Conservation (phyloP, 2,888 invertebrate species). For the Nesidiocoris tenuis region DNA sequence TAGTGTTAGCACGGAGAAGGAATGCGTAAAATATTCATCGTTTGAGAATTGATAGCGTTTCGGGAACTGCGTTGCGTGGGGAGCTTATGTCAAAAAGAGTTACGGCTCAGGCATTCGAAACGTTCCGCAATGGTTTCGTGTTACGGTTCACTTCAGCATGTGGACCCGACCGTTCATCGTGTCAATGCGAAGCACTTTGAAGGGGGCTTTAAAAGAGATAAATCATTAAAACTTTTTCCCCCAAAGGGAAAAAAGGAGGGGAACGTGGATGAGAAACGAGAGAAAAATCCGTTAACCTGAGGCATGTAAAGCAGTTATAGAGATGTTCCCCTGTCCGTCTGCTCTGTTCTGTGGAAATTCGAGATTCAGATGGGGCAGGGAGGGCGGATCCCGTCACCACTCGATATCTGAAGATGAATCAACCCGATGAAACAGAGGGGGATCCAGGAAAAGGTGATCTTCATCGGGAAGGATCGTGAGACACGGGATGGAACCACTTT, state of each 20-base stretch:
- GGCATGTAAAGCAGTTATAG: neutral
- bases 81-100: neutral
- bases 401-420: neutral
- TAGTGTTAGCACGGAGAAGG: no score
- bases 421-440: neutral
- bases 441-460: neutral
- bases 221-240: neutral
- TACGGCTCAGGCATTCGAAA: neutral
- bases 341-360: neutral
- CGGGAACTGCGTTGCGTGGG: neutral
- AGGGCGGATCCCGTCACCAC: neutral
- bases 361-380: neutral
- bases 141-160: neutral
- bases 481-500: neutral
- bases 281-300: neutral
- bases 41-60: neutral
- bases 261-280: neutral
- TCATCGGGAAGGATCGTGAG: neutral
- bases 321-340: neutral
- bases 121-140: neutral
- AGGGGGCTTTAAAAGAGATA: neutral
- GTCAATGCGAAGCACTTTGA: neutral
- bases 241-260: neutral
- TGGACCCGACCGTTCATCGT: neutral
- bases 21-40: neutral